Conservation (phyloP, 2,797 vertebrate genomes). For the Vespertilio murinus region DNA sequence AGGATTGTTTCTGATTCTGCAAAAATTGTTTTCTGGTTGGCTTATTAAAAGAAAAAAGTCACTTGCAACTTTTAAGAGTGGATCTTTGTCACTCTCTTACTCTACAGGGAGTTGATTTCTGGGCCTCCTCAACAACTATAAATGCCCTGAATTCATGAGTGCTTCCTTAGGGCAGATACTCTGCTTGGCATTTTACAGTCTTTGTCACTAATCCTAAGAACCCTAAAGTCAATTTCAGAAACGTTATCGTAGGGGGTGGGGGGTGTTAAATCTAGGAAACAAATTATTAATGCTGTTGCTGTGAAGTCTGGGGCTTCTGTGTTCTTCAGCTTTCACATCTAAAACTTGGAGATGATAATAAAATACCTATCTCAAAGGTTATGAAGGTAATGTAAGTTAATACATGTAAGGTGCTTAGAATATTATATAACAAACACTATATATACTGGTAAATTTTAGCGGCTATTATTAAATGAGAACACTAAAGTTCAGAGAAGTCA, state of each 20-base stretch:
- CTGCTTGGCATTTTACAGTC: constrained; percentile 20
- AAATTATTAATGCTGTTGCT: constrained; percentile 44
- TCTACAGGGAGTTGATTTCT: neutral
- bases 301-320: constrained; percentile 11
- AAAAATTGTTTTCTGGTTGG: neutral
- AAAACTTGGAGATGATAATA: neutral
- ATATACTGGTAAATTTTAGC: neutral
- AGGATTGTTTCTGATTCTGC: neutral
- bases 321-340: constrained; percentile 29
- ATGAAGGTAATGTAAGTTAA: neutral
- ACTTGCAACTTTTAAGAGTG: neutral
- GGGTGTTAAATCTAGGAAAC: neutral
- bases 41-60: constrained; percentile 40
- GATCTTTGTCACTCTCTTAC: neutral
- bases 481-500: constrained; percentile 54
- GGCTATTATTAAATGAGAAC: constrained; percentile 39
- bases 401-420: neutral
- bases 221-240: constrained; percentile 30
- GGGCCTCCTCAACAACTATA: neutral
- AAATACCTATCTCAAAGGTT: neutral
- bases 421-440: neutral
- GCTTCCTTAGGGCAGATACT: constrained; percentile 24
- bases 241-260: neutral
- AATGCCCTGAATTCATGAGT: constrained; percentile 17
- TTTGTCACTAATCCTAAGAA: constrained; percentile 43